phyloP scores from a whole-genome alignment of 2,888 invertebrate species.

The Eumerus sabulonum region DNA sequence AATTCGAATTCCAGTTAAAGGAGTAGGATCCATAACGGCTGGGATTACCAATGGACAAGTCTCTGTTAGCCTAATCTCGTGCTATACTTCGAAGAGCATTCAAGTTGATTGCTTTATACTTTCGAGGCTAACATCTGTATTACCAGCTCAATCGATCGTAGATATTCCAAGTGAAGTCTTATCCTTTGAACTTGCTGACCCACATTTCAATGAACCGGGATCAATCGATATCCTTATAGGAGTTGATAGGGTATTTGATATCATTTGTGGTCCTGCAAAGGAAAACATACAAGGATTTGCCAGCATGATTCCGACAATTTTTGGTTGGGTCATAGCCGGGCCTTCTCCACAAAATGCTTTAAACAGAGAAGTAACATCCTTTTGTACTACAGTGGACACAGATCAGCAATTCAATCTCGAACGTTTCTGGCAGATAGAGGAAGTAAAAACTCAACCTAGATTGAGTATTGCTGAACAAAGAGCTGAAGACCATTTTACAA shows the following conservation, averaged over 20 bases:
- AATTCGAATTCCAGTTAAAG: slow-evolving; percentile 12
- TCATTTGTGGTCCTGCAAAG: background rate
- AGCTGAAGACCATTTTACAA: slow-evolving; percentile 15
- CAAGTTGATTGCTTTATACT: slow-evolving; percentile 29
- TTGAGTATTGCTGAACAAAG: slow-evolving; percentile 7
- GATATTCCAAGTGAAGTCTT: background rate
- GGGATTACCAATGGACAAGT: slow-evolving; percentile 32
- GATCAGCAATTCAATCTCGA: slow-evolving; percentile 1
- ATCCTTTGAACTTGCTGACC: slow-evolving; percentile 15
- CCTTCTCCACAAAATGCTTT: background rate
- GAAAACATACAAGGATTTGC: background rate
- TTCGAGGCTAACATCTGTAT: slow-evolving; percentile 19
- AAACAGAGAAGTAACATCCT: no score
- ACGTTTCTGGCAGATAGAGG: slow-evolving; percentile 1
- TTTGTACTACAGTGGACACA: slow-evolving; percentile 5
- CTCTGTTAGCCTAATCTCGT: slow-evolving; percentile 10
- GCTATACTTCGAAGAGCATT: slow-evolving; percentile 3
- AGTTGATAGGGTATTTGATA: slow-evolving; percentile 9
- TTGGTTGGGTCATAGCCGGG: slow-evolving; percentile 20
- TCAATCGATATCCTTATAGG: slow-evolving; percentile 18
- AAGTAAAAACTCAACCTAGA: slow-evolving; percentile 4
- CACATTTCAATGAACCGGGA: slow-evolving; percentile 5
- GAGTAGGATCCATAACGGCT: slow-evolving; percentile 7
- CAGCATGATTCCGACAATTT: background rate
- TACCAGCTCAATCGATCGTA: background rate